Percentiles rank a stretch among this genome's conserved stretches.
Conservation (phyloP, 2,113 vertebrate species). For the Typhlomys cinereus region DNA sequence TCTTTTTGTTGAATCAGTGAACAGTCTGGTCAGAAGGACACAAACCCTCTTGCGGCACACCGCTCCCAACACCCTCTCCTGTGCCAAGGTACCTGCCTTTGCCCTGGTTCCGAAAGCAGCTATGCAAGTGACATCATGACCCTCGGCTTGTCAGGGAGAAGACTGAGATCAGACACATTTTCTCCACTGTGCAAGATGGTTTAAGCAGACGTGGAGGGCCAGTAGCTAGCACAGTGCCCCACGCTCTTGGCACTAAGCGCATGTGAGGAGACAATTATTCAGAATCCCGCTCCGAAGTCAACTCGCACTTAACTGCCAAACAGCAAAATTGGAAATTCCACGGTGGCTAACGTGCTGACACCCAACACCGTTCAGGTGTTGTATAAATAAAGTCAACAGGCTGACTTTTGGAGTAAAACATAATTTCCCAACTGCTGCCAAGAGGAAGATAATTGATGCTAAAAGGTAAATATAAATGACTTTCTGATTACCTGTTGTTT, state of each 20-base stretch:
- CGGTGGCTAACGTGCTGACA: neutral
- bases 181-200: neutral
- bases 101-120: neutral
- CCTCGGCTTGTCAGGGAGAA: neutral
- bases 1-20: neutral
- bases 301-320: neutral
- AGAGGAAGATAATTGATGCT: constrained; percentile 70
- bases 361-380: constrained; percentile 56
- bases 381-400: constrained; percentile 65
- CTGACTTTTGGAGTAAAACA: constrained; percentile 67
- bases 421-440: constrained; percentile 62
- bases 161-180: neutral
- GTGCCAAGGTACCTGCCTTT: neutral
- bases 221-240: neutral
- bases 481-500: constrained; percentile 69
- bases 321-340: constrained; percentile 33
- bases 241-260: neutral
- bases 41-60: neutral
- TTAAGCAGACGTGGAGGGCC: neutral
- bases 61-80: neutral
- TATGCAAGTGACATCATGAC: neutral
- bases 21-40: neutral
- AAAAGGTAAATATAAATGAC: constrained; percentile 61
- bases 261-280: neutral
- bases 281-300: neutral